Evolutionary conservation across 2,888 invertebrate species (phyloP).

Genomic region (Monochamus alternatus): DNA sequence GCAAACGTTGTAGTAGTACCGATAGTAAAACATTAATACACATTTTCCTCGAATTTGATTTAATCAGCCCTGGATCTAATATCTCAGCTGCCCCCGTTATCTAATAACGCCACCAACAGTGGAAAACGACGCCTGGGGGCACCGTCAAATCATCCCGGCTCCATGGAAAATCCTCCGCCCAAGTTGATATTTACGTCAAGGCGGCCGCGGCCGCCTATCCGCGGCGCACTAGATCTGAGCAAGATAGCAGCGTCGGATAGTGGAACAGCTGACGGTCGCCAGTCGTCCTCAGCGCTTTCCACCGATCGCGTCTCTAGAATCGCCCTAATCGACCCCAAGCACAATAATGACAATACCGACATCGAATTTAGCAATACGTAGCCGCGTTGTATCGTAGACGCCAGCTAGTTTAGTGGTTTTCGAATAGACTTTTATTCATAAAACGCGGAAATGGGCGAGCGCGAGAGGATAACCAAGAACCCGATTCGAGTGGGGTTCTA

Average conservation of each 20-base stretch:
- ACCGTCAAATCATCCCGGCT: conserved; percentile 8
- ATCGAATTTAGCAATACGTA: conserved; percentile 66
- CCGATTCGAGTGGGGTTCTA: conserved; percentile 95
- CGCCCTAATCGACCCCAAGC: conserved; percentile 32
- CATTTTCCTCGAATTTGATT: too few relatives aligned
- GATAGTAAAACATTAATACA: too few relatives aligned
- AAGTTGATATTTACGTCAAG: conserved; percentile 48
- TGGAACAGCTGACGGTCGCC: conserved; percentile 57
- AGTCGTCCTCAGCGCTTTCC: conserved; percentile 60
- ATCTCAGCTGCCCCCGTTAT: too few relatives aligned
- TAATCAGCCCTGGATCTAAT: too few relatives aligned
- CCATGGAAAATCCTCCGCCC: conserved; percentile 47
- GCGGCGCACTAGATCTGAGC: conserved; percentile 55
- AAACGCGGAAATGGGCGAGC: conserved; percentile 64
- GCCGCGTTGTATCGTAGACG: conserved; percentile 39
- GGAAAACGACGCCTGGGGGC: too few relatives aligned
- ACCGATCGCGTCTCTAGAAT: conserved; percentile 54
- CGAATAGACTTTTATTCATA: conserved; percentile 55
- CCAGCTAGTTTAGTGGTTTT: conserved; percentile 42
- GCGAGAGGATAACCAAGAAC: conserved; percentile 68
- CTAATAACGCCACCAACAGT: too few relatives aligned
- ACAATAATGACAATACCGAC: conserved; percentile 64
- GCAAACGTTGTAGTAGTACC: too few relatives aligned
- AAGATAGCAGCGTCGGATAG: conserved; percentile 45
- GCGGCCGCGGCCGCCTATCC: conserved; percentile 38